A percentile compares a stretch with the other conserved stretches of the same genome.
Conservation (phyloP, 2,797 vertebrate species). For the Melanogrammus aeglefinus region DNA sequence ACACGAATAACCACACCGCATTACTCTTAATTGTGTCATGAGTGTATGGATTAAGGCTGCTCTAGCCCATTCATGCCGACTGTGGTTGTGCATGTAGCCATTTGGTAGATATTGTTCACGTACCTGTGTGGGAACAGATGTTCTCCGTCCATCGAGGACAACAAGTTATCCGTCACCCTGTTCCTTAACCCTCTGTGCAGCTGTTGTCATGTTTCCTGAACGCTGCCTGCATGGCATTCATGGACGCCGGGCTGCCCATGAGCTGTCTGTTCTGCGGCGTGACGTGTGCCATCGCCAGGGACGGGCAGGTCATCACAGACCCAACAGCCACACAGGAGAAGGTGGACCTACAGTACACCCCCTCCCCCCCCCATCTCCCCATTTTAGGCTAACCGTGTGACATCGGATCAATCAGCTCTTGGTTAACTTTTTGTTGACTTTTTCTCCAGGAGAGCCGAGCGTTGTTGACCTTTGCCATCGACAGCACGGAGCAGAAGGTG, state of each 20-base stretch:
- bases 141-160: too few relatives aligned
- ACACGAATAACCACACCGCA: too few relatives aligned
- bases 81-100: not conserved
- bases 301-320: slow-evolving; percentile 78
- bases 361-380: not conserved
- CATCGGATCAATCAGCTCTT: not conserved
- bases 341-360: slow-evolving; percentile 59
- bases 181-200: slow-evolving; percentile 65
- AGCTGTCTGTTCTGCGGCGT: slow-evolving; percentile 84
- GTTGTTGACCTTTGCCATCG: slow-evolving; percentile 85
- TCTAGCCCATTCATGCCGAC: too few relatives aligned
- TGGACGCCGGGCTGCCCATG: slow-evolving; percentile 89
- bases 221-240: slow-evolving; percentile 84
- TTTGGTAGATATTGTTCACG: too few relatives aligned
- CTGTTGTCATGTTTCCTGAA: slow-evolving; percentile 86
- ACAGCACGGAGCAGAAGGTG: slow-evolving; percentile 76
- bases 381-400: too few relatives aligned
- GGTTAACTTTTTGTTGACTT: not conserved
- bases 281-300: slow-evolving; percentile 79
- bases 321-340: slow-evolving; percentile 84
- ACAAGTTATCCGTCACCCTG: not conserved
- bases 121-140: too few relatives aligned
- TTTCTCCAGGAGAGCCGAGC: slow-evolving; percentile 82
- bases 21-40: too few relatives aligned
- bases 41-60: too few relatives aligned